A percentile compares a stretch with the other conserved stretches of the same genome.
phyloP scores from a whole-genome alignment of 1,140 invertebrate species.

The Protaetia brevitarsis region DNA sequence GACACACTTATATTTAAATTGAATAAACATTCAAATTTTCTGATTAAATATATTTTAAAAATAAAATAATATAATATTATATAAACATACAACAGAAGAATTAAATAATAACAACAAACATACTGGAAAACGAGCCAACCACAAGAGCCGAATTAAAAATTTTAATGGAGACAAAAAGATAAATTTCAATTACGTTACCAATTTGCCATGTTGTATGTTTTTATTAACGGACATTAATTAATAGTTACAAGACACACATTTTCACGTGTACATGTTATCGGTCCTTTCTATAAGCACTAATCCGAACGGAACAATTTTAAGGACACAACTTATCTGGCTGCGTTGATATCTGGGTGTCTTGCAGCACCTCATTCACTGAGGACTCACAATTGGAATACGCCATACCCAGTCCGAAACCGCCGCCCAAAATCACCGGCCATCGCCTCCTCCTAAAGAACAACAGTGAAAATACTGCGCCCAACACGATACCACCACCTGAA shows the following conservation, averaged over 20 bases:
- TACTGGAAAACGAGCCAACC: background rate
- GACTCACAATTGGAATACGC: conserved; percentile 75
- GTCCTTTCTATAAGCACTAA: background rate
- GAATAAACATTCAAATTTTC: too few relatives aligned
- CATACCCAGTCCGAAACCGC: conserved; percentile 71
- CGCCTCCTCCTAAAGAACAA: conserved; percentile 64
- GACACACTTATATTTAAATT: too few relatives aligned
- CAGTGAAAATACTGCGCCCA: conserved; percentile 67
- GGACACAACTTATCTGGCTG: background rate
- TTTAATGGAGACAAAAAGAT: background rate
- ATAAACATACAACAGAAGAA: conserved; percentile 11
- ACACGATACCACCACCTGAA: conserved; percentile 63
- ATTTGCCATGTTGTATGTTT: background rate
- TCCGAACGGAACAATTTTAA: background rate
- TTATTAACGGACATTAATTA: background rate
- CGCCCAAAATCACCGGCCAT: conserved; percentile 70
- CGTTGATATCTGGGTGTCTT: background rate
- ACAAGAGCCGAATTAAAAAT: background rate
- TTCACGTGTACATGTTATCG: background rate
- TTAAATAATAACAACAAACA: conserved; percentile 6
- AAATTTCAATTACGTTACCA: background rate
- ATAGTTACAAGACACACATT: background rate
- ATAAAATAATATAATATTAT: conserved; percentile 3
- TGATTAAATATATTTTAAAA: conserved; percentile 6
- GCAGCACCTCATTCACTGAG: conserved; percentile 52